These are phyloP conservation scores for Tetraneura akinire DNA, from an alignment of 1,140 invertebrate genomes.

Conservation along the genomic window DNA sequence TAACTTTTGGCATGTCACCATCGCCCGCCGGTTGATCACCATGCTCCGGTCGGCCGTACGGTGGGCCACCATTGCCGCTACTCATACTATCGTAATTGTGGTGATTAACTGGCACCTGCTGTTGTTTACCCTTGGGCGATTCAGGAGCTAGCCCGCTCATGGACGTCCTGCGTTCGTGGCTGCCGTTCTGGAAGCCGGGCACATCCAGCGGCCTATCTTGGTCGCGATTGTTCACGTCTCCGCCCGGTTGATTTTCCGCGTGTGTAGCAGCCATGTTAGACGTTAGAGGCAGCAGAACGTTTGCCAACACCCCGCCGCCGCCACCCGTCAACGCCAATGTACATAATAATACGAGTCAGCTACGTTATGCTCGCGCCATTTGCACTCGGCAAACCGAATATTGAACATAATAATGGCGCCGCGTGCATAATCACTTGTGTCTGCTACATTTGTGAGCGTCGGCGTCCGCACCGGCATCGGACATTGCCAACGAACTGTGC, in stretches of 20 bases:
- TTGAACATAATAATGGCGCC: conserved; percentile 28
- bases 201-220: conserved; percentile 45
- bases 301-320: conserved; percentile 49
- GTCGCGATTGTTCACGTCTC: conserved; percentile 46
- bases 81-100: conserved; percentile 32
- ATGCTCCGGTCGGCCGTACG: conserved; percentile 32
- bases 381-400: conserved; percentile 44
- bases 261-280: conserved; percentile 42
- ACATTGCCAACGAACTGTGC: conserved; percentile 32
- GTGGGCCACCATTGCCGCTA: conserved; percentile 17
- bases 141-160: conserved; percentile 40
- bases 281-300: conserved; percentile 47
- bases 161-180: conserved; percentile 46
- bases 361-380: conserved; percentile 38
- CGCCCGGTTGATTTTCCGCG: conserved; percentile 40
- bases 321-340: conserved; percentile 43
- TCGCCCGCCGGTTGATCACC: conserved; percentile 27
- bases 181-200: conserved; percentile 46
- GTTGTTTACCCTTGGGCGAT: conserved; percentile 45
- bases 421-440: conserved; percentile 30
- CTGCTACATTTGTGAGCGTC: conserved; percentile 1
- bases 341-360: conserved; percentile 39
- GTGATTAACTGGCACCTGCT: conserved; percentile 41
- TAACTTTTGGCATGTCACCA: conserved; percentile 13
- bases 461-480: conserved; percentile 43